Evolutionary conservation across 2,888 invertebrate species (phyloP).

Genomic region (Chrysotoxum bicinctum): DNA sequence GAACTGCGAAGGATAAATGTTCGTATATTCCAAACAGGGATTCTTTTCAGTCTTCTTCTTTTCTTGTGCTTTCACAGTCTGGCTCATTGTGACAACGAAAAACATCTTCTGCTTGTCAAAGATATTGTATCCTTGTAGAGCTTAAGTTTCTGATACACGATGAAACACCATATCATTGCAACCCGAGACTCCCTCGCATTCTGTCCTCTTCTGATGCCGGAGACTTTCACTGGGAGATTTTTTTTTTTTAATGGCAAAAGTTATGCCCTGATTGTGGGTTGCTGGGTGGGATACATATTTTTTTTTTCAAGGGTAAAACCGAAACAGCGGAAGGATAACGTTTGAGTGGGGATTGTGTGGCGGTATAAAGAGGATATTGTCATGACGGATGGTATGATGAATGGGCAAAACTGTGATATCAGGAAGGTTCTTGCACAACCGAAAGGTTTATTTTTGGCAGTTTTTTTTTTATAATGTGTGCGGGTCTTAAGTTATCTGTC

Average conservation of each 20-base stretch:
- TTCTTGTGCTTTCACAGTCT: constrained; percentile 54
- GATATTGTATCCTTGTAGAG: constrained; percentile 72
- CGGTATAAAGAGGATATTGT: constrained; percentile 64
- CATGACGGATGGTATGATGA: constrained; percentile 70
- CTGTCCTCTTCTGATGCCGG: neutral
- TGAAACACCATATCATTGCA: constrained; percentile 71
- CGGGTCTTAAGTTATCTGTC: constrained; percentile 47
- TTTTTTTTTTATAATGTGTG: constrained; percentile 43
- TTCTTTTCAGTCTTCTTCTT: constrained; percentile 11
- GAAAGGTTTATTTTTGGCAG: constrained; percentile 48
- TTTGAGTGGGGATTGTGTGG: constrained; percentile 66
- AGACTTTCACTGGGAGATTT: constrained; percentile 26
- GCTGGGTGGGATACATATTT: constrained; percentile 11
- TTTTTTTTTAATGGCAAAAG: constrained; percentile 64
- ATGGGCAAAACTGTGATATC: constrained; percentile 64
- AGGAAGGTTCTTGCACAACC: constrained; percentile 38
- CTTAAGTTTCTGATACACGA: constrained; percentile 72
- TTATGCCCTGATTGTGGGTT: constrained; percentile 63
- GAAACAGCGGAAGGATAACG: constrained; percentile 63
- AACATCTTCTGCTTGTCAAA: constrained; percentile 73
- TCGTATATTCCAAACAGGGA: constrained; percentile 57
- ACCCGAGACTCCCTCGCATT: constrained; percentile 44
- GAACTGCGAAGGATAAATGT: constrained; percentile 54
- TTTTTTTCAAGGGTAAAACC: constrained; percentile 55
- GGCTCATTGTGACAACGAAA: constrained; percentile 71